Conservation (phyloP, 2,888 invertebrate species). For the Cylloceria caligata region DNA sequence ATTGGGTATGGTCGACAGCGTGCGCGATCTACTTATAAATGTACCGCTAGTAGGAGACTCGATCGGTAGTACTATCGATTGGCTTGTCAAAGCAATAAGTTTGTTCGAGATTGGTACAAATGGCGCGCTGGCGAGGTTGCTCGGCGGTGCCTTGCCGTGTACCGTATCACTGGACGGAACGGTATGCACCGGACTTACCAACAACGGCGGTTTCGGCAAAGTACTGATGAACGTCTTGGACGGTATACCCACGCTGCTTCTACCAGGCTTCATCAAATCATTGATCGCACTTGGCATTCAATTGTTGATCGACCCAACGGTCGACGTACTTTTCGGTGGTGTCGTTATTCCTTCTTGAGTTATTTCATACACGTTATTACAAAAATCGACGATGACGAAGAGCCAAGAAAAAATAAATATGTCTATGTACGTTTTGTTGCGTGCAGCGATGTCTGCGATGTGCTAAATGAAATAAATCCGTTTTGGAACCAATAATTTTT, state of each 20-base stretch:
- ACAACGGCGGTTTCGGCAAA: constrained; percentile 58
- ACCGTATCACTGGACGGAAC: constrained; percentile 43
- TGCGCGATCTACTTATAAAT: fast-evolving
- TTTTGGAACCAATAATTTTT: constrained; percentile 33
- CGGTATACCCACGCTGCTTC: constrained; percentile 49
- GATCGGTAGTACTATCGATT: neutral
- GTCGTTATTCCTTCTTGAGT: constrained; percentile 18
- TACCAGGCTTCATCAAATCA: constrained; percentile 61
- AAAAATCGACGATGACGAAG: no score
- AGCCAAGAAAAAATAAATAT: neutral
- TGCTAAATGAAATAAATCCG: constrained; percentile 52
- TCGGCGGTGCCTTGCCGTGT: constrained; percentile 72
- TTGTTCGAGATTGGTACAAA: constrained; percentile 64
- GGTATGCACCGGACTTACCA: constrained; percentile 66
- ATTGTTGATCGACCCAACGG: constrained; percentile 52
- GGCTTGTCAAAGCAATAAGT: constrained; percentile 35
- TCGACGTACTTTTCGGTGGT: constrained; percentile 70
- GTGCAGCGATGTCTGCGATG: constrained; percentile 15
- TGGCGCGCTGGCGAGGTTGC: constrained; percentile 64
- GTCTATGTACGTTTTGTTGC: constrained; percentile 32
- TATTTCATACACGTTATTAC: neutral
- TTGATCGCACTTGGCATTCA: constrained; percentile 17
- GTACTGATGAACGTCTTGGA: constrained; percentile 51
- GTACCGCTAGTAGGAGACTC: constrained; percentile 64
- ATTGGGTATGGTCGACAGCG: neutral